Percentiles rank a stretch among this genome's conserved stretches.
phyloP scores from a whole-genome alignment of 2,888 invertebrate genomes.

The Andrena minutula region DNA sequence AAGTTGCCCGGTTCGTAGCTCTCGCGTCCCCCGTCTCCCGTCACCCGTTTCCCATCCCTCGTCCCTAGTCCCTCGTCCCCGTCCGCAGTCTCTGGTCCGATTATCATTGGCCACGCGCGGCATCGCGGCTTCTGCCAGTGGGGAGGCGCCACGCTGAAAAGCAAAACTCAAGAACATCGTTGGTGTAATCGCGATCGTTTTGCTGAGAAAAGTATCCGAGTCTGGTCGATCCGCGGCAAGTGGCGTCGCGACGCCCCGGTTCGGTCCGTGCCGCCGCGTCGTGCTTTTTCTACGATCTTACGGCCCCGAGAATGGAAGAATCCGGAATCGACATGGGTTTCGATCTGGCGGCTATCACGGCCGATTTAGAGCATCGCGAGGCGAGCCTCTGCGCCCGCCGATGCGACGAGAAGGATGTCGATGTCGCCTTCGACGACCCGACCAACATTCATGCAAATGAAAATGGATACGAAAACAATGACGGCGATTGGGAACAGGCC shows the following conservation, averaged over 20 bases:
- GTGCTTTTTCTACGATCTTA: not conserved
- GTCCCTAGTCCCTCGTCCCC: conserved; percentile 4
- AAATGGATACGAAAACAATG: conserved; percentile 83
- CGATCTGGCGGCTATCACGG: conserved; percentile 87
- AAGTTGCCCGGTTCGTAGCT: conserved; percentile 18
- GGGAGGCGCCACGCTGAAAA: conserved; percentile 65
- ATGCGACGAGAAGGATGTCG: conserved; percentile 24
- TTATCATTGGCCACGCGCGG: conserved; percentile 56
- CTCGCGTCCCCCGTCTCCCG: not conserved
- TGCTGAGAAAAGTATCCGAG: conserved; percentile 5
- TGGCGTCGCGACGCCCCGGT: conserved; percentile 44
- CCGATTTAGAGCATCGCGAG: conserved; percentile 79
- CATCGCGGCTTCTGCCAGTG: conserved; percentile 47
- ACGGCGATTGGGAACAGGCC: conserved; percentile 87
- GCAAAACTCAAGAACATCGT: conserved; percentile 48
- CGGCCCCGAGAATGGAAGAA: conserved; percentile 86
- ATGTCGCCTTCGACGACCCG: conserved; percentile 7
- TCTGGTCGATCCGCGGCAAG: conserved; percentile 10
- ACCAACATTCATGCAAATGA: conserved; percentile 72
- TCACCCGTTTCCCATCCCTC: conserved; percentile 19
- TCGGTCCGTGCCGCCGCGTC: conserved; percentile 25
- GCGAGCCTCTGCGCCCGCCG: conserved; percentile 33
- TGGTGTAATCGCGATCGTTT: conserved; percentile 33
- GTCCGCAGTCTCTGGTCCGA: conserved; percentile 27
- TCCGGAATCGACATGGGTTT: conserved; percentile 89